A percentile compares a stretch with the other conserved stretches of the same genome.
These are phyloP conservation scores for Empis stercorea DNA, from an alignment of 2,888 invertebrate species.

Conservation along the genomic window DNA sequence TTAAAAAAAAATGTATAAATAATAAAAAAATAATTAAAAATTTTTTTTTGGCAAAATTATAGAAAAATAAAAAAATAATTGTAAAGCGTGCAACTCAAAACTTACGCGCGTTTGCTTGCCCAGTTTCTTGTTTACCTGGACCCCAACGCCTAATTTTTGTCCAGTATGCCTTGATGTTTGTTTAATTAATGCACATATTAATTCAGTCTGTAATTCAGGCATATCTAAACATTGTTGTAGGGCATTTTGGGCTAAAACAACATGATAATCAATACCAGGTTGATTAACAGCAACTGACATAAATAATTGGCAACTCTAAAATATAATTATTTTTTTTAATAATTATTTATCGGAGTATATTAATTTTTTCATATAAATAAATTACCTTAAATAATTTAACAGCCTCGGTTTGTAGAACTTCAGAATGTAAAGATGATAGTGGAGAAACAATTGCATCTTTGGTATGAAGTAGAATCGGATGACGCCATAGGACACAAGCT, in stretches of 20 bases:
- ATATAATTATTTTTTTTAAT: not conserved
- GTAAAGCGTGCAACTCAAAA: constrained; percentile 43
- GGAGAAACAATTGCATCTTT: constrained; percentile 85
- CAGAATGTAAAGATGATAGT: constrained; percentile 79
- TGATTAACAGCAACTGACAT: constrained; percentile 93
- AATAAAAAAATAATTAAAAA: not conserved
- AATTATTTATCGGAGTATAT: too few relatives aligned
- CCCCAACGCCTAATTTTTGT: constrained; percentile 67
- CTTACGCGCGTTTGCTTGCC: constrained; percentile 52
- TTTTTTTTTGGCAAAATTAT: not conserved
- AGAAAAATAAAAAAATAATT: constrained; percentile 11
- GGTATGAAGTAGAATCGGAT: constrained; percentile 77
- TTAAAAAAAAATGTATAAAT: not conserved
- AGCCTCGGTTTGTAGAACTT: constrained; percentile 78
- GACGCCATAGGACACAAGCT: constrained; percentile 87
- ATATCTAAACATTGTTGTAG: constrained; percentile 83
- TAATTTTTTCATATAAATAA: too few relatives aligned
- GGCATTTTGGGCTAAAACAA: constrained; percentile 91
- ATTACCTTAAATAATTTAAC: constrained; percentile 85
- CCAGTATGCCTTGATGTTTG: constrained; percentile 83
- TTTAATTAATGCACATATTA: constrained; percentile 80
- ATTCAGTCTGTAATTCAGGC: constrained; percentile 83
- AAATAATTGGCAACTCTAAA: constrained; percentile 85
- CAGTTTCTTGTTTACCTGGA: constrained; percentile 68
- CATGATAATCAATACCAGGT: constrained; percentile 94